These are phyloP conservation scores for Zaprionus ghesquierei DNA, from an alignment of 1,140 invertebrate genomes.

Conservation along the genomic window DNA sequence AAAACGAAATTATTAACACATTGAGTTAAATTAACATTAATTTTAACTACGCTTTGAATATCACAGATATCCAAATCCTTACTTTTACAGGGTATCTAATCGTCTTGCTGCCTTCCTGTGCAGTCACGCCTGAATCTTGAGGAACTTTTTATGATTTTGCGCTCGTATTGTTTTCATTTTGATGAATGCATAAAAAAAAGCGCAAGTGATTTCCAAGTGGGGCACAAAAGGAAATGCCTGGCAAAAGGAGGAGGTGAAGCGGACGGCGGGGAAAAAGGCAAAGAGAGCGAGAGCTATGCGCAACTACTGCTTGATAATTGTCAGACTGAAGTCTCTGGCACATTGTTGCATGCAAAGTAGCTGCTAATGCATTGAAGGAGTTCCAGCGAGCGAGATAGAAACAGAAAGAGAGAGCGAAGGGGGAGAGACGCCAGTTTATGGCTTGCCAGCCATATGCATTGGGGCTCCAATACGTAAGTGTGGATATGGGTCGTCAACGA, in stretches of 20 bases:
- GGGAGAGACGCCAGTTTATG: constrained; percentile 21
- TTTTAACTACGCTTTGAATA: too few species aligned
- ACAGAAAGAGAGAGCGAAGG: background rate
- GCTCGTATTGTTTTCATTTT: constrained; percentile 43
- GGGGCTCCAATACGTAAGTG: constrained; percentile 35
- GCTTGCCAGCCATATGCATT: constrained; percentile 15
- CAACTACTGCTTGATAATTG: constrained; percentile 40
- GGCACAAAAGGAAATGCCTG: background rate
- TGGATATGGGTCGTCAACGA: constrained; percentile 52
- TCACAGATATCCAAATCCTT: too few species aligned
- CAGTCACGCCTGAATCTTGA: constrained; percentile 1
- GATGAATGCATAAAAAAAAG: constrained; percentile 52
- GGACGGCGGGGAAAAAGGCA: background rate
- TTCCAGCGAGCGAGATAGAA: background rate
- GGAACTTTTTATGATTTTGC: constrained; percentile 35
- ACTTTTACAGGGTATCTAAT: constrained; percentile 1
- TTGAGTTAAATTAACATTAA: too few species aligned
- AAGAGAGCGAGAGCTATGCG: background rate
- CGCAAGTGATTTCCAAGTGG: constrained; percentile 48
- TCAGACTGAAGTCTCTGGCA: constrained; percentile 22
- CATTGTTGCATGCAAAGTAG: constrained; percentile 50
- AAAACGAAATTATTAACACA: too few species aligned
- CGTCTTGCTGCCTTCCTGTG: background rate
- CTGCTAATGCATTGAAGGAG: constrained; percentile 7
- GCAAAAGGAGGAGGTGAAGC: background rate